A percentile compares a stretch with the other conserved stretches of the same genome.
These are phyloP conservation scores for Varanus komodoensis DNA, from an alignment of 2,113 vertebrate species.

Conservation along the genomic window DNA sequence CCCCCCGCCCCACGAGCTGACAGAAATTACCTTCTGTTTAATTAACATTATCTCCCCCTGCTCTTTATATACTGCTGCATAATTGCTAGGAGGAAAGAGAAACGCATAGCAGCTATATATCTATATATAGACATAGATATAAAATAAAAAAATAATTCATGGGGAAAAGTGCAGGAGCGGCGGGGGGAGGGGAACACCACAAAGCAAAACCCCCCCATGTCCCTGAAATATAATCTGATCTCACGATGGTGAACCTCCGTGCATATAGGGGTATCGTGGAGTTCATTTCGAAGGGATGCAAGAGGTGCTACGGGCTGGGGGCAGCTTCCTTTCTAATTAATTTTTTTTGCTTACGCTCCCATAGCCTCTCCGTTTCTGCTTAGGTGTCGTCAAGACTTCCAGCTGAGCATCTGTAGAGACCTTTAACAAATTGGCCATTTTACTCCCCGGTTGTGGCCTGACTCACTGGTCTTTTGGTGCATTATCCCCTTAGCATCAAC, in stretches of 20 bases:
- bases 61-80: constrained; percentile 71
- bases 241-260: constrained; percentile 55
- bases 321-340: constrained; percentile 61
- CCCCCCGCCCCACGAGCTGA: constrained; percentile 68
- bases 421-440: constrained; percentile 70
- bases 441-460: constrained; percentile 48
- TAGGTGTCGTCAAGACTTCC: constrained; percentile 73
- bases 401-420: constrained; percentile 65
- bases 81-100: constrained; percentile 77
- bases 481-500: constrained; percentile 14
- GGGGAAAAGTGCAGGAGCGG: background rate
- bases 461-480: constrained; percentile 30
- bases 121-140: constrained; percentile 70
- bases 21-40: constrained; percentile 71
- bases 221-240: constrained; percentile 64
- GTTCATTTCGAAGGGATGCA: constrained; percentile 67
- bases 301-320: background rate
- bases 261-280: constrained; percentile 60
- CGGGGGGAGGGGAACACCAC: background rate
- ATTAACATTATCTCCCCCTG: constrained; percentile 72
- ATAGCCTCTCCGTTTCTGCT: constrained; percentile 71
- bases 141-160: constrained; percentile 51
- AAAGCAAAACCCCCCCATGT: constrained; percentile 39
- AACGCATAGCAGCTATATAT: constrained; percentile 70
- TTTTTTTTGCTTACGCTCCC: constrained; percentile 72